A percentile compares a stretch with the other conserved stretches of the same genome.
Conservation (phyloP, 2,113 vertebrate genomes). For the Chionis minor region DNA sequence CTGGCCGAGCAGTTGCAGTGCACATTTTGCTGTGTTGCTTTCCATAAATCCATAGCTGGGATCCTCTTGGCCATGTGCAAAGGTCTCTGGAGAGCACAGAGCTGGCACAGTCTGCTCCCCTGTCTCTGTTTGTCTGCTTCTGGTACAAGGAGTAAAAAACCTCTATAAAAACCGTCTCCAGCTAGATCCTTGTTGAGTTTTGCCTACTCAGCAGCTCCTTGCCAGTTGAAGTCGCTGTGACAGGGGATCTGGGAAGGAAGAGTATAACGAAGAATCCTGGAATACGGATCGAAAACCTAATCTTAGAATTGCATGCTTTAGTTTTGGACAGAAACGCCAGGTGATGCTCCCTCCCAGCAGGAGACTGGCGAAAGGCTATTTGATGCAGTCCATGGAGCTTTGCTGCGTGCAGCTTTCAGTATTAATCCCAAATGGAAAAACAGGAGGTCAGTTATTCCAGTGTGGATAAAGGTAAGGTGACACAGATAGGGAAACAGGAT, state of each 20-base stretch:
- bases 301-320: neutral
- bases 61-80: neutral
- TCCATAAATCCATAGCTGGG: conserved; percentile 43
- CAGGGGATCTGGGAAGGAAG: neutral
- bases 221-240: neutral
- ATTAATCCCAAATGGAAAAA: neutral
- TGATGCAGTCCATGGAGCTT: neutral
- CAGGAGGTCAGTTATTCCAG: neutral
- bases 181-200: neutral
- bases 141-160: neutral
- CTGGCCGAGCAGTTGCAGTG: conserved; percentile 36
- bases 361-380: neutral
- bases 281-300: neutral
- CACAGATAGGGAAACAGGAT: neutral
- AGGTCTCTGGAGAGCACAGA: neutral
- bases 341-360: neutral
- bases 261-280: neutral
- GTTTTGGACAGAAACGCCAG: neutral
- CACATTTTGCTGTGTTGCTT: conserved; percentile 37
- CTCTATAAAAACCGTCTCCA: neutral
- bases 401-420: neutral
- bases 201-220: neutral
- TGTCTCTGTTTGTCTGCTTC: neutral
- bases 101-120: neutral
- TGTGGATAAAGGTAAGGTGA: neutral